phyloP scores from a whole-genome alignment of 2,797 vertebrate species.

The Jordanella pulchra region DNA sequence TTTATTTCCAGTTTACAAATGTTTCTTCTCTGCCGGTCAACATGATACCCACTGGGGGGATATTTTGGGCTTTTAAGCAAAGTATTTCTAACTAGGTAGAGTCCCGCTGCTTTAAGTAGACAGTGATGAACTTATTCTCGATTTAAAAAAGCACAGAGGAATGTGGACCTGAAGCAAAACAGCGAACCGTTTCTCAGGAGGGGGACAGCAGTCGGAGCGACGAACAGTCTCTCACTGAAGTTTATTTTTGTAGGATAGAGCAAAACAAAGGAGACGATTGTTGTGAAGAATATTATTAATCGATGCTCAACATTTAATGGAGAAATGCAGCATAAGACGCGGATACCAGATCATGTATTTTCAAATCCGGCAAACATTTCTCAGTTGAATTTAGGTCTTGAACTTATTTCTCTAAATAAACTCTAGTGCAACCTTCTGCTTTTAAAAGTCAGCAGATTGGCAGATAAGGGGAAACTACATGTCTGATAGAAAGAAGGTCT shows the following conservation, averaged over 20 bases:
- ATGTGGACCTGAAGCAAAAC: neutral
- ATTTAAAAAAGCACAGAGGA: neutral
- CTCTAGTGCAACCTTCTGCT: no score
- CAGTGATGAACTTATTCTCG: neutral
- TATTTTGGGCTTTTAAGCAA: neutral
- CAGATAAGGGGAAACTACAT: no score
- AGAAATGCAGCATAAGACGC: no score
- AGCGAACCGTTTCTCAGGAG: neutral
- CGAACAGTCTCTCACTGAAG: neutral
- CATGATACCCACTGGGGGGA: neutral
- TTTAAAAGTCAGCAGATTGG: no score
- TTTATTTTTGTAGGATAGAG: neutral
- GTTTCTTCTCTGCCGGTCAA: neutral
- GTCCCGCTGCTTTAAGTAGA: conserved; percentile 1
- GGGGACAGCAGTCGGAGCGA: no score
- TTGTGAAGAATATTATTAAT: no score
- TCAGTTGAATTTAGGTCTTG: neutral
- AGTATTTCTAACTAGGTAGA: neutral
- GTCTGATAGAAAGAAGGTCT: no score
- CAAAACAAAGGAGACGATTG: no score
- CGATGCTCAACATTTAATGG: no score
- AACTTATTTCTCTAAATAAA: neutral
- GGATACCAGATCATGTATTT: no score
- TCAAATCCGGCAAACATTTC: neutral
- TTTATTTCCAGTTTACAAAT: neutral